Evolutionary conservation across 2,113 vertebrate genomes (phyloP).

Genomic region (Phylloscopus trochilus): DNA sequence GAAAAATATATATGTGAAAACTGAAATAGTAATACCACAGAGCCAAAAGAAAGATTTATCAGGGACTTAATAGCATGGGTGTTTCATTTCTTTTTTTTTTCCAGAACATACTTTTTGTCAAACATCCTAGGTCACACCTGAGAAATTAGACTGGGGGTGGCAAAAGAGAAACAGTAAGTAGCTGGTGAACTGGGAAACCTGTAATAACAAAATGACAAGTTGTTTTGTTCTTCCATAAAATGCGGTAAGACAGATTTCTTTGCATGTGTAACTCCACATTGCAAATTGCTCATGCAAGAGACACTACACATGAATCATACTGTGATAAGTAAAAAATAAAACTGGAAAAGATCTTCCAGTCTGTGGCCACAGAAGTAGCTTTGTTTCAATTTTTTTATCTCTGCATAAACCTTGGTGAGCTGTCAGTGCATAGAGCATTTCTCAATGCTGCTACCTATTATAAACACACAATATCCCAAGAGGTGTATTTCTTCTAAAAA

Average conservation of each 20-base stretch:
- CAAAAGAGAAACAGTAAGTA: not conserved
- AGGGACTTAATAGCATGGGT: not conserved
- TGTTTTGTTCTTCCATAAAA: not conserved
- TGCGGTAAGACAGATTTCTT: not conserved
- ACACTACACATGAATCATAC: not conserved
- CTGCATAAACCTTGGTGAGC: not conserved
- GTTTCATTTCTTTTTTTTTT: accelerated
- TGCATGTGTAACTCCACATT: not conserved
- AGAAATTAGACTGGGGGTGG: not conserved
- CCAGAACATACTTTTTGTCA: not conserved
- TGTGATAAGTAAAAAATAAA: not conserved
- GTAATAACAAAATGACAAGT: not conserved
- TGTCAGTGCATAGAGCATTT: not conserved
- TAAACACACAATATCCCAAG: not conserved
- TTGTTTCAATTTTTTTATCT: not conserved
- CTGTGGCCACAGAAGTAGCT: not conserved
- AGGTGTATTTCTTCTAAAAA: not conserved
- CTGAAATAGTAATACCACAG: not conserved
- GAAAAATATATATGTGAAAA: not conserved
- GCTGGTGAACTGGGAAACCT: not conserved
- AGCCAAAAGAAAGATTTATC: not conserved
- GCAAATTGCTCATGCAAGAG: not conserved
- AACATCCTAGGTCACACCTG: not conserved
- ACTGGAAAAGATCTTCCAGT: not conserved
- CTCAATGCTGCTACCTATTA: not conserved